Evolutionary conservation across 2,888 invertebrate genomes (phyloP), one percentile per base, ranked within the genome.

Genomic region (Troides aeacus): DNA sequence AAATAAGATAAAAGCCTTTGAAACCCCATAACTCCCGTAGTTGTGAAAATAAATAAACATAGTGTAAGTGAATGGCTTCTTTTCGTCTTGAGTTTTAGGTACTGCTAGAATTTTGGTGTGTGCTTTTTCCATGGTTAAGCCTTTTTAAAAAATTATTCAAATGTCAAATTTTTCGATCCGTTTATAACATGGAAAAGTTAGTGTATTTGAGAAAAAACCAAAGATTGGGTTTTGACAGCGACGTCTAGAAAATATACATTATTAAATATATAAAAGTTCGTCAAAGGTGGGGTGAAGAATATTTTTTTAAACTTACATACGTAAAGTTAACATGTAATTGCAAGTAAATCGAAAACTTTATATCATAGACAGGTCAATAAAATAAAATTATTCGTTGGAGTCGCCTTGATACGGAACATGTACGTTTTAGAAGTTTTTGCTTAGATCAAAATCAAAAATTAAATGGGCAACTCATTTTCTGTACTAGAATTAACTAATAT

Each of bases 401-500:
- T 30, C 30, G 46, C 15, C 15, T 5, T 50, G 50, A 50, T 0
- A 50, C 18, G 18, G 17, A 50, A 15, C 39, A 8, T 50, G 5
- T 17, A 50, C 50, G 5, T 50, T 50, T 46, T 50, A 50, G 15
- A 50, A 50, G 50, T 50, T 50, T 15, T 50, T 15, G 15, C 50
- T 15, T 17, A 50, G 17, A 15, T 17, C 50, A 17, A 15, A 50
- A 50, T 50, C 46, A 17, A 15, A 18, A 50, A 50, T 17, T 18
- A 50, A 50, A 18, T 57, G 7, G 21, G 21, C n/a, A 2, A 57
- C 57, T 21, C 5, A 21, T 21, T 53, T 69, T 72, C 69, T 65
- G 58, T 71, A 63, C 62, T 59, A 36, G 46, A 70, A 60, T 63
- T 73, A 73, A 64, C 72, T 73, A 75, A 73, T 80, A 77, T 82